Conservation (phyloP, 2,888 invertebrate species). For the Drosophila neutralis region DNA sequence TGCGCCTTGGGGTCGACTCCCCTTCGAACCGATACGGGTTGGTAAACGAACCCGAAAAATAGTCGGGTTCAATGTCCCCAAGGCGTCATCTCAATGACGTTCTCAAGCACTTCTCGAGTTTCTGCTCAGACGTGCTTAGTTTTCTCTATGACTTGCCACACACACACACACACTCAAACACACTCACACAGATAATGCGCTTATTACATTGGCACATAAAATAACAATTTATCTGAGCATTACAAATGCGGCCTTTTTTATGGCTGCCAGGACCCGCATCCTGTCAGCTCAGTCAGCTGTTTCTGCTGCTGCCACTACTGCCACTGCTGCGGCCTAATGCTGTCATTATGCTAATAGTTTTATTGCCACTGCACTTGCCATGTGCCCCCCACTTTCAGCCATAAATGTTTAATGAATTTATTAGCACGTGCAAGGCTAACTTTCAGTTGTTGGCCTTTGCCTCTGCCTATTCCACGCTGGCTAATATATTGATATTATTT, state of each 20-base stretch:
- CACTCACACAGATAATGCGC: conserved; percentile 65
- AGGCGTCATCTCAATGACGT: conserved; percentile 73
- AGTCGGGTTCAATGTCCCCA: conserved; percentile 71
- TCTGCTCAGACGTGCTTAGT: conserved; percentile 70
- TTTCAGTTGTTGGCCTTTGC: conserved; percentile 19
- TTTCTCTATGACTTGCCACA: conserved; percentile 69
- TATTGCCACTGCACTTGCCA: conserved; percentile 54
- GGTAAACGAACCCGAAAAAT: conserved; percentile 4
- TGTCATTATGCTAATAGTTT: conserved; percentile 72
- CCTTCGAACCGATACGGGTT: conserved; percentile 1
- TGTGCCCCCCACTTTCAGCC: conserved; percentile 11
- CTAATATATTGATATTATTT: conserved; percentile 47
- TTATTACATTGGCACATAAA: conserved; percentile 80
- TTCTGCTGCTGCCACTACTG: conserved; percentile 25
- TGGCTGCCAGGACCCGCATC: conserved; percentile 37
- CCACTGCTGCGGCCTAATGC: conserved; percentile 44
- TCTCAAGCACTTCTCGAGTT: conserved; percentile 33
- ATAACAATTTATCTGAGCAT: conserved; percentile 81
- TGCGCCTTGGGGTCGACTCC: conserved; percentile 48
- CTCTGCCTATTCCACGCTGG: conserved; percentile 11
- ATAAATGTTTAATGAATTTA: conserved; percentile 79
- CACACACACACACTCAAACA: neutral
- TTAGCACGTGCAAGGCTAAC: conserved; percentile 59
- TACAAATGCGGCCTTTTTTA: conserved; percentile 66
- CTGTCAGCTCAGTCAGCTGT: conserved; percentile 41